These are phyloP conservation scores for Pyrocephalus nanus DNA, from an alignment of 2,797 vertebrate genomes.

Conservation along the genomic window DNA sequence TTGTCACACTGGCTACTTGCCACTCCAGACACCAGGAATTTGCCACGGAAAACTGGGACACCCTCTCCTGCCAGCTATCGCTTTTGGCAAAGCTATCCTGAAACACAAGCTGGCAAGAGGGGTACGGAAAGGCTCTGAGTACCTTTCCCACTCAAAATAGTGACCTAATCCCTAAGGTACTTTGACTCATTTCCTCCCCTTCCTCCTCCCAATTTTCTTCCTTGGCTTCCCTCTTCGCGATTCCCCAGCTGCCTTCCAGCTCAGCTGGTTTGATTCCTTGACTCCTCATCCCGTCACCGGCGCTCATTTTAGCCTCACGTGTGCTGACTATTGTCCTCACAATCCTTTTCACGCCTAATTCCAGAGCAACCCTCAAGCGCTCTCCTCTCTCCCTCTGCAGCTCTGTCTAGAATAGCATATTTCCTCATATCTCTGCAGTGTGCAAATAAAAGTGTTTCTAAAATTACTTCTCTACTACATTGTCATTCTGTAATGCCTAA, in stretches of 20 bases:
- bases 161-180: constrained; percentile 15
- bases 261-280: background rate
- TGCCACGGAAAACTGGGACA: background rate
- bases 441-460: background rate
- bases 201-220: background rate
- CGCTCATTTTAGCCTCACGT: background rate
- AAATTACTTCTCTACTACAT: background rate
- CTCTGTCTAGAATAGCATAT: background rate
- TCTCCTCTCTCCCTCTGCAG: background rate
- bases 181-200: background rate
- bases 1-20: background rate
- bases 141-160: background rate
- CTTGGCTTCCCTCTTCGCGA: background rate
- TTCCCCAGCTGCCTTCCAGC: background rate
- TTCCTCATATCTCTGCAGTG: background rate
- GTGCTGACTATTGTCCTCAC: background rate
- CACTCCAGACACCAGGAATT: background rate
- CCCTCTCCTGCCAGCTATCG: background rate
- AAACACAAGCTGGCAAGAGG: background rate
- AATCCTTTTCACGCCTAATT: background rate
- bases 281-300: background rate
- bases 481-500: background rate
- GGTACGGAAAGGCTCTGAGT: background rate
- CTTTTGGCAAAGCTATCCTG: background rate
- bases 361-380: background rate